A percentile compares a stretch with the other conserved stretches of the same genome.
Evolutionary conservation across 2,113 vertebrate species (phyloP).

Genomic region (Abramis brama): DNA sequence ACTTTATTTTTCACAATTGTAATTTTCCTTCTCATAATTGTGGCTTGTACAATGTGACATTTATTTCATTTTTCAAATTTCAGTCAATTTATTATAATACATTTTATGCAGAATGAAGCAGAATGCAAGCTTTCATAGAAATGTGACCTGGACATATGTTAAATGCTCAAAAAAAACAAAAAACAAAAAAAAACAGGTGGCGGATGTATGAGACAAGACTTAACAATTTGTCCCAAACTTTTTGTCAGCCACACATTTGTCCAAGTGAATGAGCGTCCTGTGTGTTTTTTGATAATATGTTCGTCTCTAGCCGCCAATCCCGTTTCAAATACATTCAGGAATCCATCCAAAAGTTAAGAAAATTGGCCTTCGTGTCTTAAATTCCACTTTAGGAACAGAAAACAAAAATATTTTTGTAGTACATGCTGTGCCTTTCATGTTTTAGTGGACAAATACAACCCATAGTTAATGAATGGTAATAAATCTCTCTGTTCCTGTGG

Average conservation of each 20-base stretch:
- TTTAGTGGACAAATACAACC: conserved; percentile 5
- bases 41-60: background rate
- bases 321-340: background rate
- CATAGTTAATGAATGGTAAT: conserved; percentile 22
- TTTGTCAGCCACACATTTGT: background rate
- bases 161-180: background rate
- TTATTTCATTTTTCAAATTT: background rate
- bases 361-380: background rate
- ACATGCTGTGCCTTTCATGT: conserved; percentile 19
- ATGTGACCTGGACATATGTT: background rate
- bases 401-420: conserved; percentile 32
- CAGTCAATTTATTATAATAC: background rate
- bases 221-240: background rate
- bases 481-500: conserved; percentile 27
- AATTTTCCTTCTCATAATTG: background rate
- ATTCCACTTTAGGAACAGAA: conserved; percentile 25
- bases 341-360: background rate
- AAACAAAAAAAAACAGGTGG: too few relatives aligned
- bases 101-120: background rate
- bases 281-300: background rate
- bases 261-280: background rate
- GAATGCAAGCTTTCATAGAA: background rate
- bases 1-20: background rate
- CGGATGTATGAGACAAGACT: background rate
- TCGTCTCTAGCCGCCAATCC: background rate